Evolutionary conservation across 2,113 vertebrate species (phyloP).

Genomic region (Carettochelys insculpta): DNA sequence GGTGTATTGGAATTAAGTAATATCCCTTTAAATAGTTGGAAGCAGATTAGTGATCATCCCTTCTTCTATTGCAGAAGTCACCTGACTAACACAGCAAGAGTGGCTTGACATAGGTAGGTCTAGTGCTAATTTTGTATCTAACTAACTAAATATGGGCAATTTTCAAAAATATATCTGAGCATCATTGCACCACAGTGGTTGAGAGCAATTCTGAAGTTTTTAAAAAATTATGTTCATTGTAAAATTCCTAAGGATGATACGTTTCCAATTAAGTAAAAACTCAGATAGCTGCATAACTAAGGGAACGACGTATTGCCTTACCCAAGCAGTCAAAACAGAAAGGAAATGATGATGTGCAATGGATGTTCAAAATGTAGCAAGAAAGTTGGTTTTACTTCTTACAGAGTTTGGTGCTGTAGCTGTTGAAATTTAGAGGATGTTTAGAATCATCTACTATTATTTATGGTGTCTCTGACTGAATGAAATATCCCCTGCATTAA

Average conservation of each 20-base stretch:
- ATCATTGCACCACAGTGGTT: neutral
- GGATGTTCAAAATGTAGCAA: conserved; percentile 66
- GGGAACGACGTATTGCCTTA: neutral
- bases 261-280: neutral
- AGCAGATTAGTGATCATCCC: neutral
- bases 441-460: conserved; percentile 64
- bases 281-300: neutral
- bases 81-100: neutral
- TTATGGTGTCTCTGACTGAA: conserved; percentile 54
- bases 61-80: neutral
- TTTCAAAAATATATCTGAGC: neutral
- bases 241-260: neutral
- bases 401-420: conserved; percentile 46
- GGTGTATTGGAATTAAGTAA: neutral
- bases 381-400: conserved; percentile 68
- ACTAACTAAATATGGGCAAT: neutral
- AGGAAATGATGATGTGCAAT: conserved; percentile 53
- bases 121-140: neutral
- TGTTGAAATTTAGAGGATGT: conserved; percentile 66
- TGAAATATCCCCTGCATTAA: conserved; percentile 75
- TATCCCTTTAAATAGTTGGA: neutral
- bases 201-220: neutral
- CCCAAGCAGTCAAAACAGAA: neutral
- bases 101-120: neutral
- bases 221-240: neutral